phyloP scores from a whole-genome alignment of 2,113 vertebrate species.

The Syrmaticus mikado region DNA sequence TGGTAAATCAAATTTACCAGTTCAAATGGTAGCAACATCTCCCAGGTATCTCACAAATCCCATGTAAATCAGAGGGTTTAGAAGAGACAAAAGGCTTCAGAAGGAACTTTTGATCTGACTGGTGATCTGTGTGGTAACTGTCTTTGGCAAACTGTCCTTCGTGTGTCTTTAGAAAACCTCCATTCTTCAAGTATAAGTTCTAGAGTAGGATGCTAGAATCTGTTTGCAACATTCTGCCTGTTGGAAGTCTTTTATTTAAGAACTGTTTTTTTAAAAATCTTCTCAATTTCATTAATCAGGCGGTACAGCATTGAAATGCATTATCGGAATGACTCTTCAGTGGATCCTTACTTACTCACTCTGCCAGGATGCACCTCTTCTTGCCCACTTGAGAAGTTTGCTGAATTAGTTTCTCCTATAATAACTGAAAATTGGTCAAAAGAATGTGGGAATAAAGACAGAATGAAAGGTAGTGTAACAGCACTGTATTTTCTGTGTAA shows the following conservation, averaged over 20 bases:
- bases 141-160: background rate
- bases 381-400: constrained; percentile 84
- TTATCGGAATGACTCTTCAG: constrained; percentile 83
- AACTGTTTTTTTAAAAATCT: background rate
- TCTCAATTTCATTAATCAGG: constrained; percentile 48
- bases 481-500: background rate
- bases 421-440: constrained; percentile 80
- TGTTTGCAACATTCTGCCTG: background rate
- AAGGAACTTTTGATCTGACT: background rate
- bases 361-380: constrained; percentile 84
- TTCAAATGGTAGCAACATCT: background rate
- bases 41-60: background rate
- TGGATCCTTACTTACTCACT: constrained; percentile 77
- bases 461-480: constrained; percentile 67
- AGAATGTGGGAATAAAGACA: constrained; percentile 77
- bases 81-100: background rate
- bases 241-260: background rate
- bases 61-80: background rate
- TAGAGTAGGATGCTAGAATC: background rate
- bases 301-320: constrained; percentile 83
- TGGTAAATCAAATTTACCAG: background rate
- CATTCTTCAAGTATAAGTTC: background rate
- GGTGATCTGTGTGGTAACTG: background rate
- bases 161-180: background rate
- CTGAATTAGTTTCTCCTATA: constrained; percentile 78